Conservation (phyloP, 2,888 invertebrate species). For the Cheilosia soror region DNA sequence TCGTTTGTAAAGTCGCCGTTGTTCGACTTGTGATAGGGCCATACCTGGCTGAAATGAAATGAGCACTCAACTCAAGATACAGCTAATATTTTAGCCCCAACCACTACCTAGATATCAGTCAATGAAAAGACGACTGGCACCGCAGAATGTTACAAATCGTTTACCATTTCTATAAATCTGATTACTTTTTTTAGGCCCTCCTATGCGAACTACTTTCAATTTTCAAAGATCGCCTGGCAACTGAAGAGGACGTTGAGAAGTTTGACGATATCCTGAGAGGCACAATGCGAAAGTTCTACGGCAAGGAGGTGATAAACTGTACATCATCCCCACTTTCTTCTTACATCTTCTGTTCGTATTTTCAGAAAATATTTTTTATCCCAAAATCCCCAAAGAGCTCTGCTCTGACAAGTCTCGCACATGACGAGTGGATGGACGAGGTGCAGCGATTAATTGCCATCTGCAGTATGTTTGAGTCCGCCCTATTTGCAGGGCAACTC, state of each 20-base stretch:
- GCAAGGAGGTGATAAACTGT: slow-evolving; percentile 79
- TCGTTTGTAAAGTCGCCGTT: too few species aligned
- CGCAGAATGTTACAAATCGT: too few species aligned
- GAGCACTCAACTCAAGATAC: too few species aligned
- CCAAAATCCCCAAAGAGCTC: slow-evolving; percentile 78
- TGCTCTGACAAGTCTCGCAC: slow-evolving; percentile 83
- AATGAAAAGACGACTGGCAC: too few species aligned
- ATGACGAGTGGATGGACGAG: slow-evolving; percentile 87
- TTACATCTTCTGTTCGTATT: slow-evolving; percentile 15
- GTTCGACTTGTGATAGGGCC: too few species aligned
- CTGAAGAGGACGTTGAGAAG: slow-evolving; percentile 87
- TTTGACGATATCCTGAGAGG: slow-evolving; percentile 87
- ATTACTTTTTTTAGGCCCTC: slow-evolving; percentile 86
- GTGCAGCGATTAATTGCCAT: slow-evolving; percentile 87
- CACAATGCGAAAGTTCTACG: slow-evolving; percentile 82
- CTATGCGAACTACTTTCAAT: slow-evolving; percentile 90
- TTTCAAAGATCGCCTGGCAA: slow-evolving; percentile 90
- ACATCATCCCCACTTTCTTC: neutral
- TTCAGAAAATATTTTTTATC: slow-evolving; percentile 82
- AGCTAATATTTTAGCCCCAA: too few species aligned
- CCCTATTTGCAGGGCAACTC: neutral
- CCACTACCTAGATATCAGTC: too few species aligned
- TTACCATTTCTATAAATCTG: neutral
- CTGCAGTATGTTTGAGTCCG: slow-evolving; percentile 85
- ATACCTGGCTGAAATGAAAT: too few species aligned